Percentiles rank a stretch among this genome's conserved stretches.
Evolutionary conservation across 2,888 invertebrate genomes (phyloP).

Genomic region (Sphaerophoria taeniata): DNA sequence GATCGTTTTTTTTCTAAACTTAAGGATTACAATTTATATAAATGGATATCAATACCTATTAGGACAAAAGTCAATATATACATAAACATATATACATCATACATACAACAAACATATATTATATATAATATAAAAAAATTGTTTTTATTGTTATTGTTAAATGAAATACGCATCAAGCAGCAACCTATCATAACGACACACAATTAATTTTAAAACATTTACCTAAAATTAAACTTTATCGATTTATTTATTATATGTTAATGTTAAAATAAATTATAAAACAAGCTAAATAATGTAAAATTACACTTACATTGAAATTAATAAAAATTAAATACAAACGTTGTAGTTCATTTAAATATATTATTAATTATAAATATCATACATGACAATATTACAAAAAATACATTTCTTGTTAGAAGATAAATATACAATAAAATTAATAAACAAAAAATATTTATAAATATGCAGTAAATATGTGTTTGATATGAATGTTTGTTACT

Average conservation of each 20-base stretch:
- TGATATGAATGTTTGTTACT: slow-evolving; percentile 60
- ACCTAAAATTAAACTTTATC: slow-evolving; percentile 28
- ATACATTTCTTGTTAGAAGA: slow-evolving; percentile 68
- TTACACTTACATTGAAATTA: not conserved
- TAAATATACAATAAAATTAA: slow-evolving; percentile 57
- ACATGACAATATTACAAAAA: slow-evolving; percentile 68
- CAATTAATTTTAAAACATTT: slow-evolving; percentile 26
- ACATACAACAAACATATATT: slow-evolving; percentile 9
- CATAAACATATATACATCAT: slow-evolving; percentile 28
- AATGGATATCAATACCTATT: not conserved
- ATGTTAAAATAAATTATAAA: slow-evolving; percentile 21
- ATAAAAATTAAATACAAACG: slow-evolving; percentile 6
- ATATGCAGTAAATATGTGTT: slow-evolving; percentile 51
- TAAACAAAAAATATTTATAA: slow-evolving; percentile 33
- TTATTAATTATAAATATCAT: slow-evolving; percentile 58
- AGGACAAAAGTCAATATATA: not conserved
- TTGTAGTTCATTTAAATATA: slow-evolving; percentile 47
- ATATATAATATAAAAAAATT: slow-evolving; percentile 17
- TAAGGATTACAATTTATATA: not conserved
- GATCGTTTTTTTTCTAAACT: slow-evolving; percentile 43
- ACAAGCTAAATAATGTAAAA: not conserved
- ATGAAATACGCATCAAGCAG: slow-evolving; percentile 37
- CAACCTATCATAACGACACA: slow-evolving; percentile 61
- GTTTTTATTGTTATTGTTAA: slow-evolving; percentile 42
- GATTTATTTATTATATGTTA: slow-evolving; percentile 14